Percentiles rank a stretch among this genome's conserved stretches.
These are phyloP conservation scores for Protaetia brevitarsis DNA, from an alignment of 1,140 invertebrate species.

Conservation along the genomic window DNA sequence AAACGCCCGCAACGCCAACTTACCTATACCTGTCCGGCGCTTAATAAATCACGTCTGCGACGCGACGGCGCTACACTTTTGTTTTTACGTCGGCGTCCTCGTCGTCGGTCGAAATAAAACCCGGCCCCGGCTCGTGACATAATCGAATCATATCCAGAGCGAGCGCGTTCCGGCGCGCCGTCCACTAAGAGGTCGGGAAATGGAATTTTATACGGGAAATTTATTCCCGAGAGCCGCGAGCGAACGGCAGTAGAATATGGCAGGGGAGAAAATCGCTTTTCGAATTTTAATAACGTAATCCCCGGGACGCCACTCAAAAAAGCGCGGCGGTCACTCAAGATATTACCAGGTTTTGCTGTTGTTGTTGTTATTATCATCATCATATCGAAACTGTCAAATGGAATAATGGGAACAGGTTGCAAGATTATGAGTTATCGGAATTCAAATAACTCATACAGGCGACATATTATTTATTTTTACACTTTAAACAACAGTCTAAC, in stretches of 20 bases:
- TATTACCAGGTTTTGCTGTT: background rate
- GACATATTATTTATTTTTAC: too few species aligned
- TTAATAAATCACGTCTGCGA: too few species aligned
- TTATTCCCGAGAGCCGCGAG: background rate
- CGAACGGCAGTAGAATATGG: background rate
- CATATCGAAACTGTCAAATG: too few species aligned
- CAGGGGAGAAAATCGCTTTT: background rate
- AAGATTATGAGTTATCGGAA: too few species aligned
- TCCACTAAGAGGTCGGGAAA: background rate
- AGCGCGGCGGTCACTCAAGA: background rate
- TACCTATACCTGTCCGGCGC: too few species aligned
- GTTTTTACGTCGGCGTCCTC: background rate
- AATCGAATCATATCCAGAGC: slow-evolving; percentile 1
- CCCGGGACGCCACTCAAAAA: background rate
- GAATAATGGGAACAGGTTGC: too few species aligned
- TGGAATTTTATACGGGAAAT: slow-evolving; percentile 4
- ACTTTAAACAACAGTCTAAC: too few species aligned
- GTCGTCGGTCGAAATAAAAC: background rate
- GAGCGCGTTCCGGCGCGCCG: too few species aligned
- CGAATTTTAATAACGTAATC: background rate
- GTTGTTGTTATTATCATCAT: background rate
- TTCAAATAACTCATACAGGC: too few species aligned
- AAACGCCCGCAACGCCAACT: too few species aligned
- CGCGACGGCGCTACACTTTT: too few species aligned
- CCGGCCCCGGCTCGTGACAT: background rate